Evolutionary conservation across 2,113 vertebrate genomes (phyloP).

Genomic region (Megalops atlanticus): DNA sequence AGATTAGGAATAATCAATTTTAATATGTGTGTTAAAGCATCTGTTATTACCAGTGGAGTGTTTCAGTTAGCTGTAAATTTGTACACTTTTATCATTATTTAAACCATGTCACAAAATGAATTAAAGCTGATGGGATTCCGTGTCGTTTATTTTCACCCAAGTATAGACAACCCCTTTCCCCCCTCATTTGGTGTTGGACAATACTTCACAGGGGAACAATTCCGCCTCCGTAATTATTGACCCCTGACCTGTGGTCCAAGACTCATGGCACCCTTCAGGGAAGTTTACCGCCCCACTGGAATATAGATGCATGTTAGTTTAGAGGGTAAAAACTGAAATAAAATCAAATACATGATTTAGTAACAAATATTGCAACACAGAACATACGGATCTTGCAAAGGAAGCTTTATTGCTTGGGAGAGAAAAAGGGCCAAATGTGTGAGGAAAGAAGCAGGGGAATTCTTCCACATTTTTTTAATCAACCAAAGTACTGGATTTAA

Average conservation of each 20-base stretch:
- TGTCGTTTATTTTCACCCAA: not conserved
- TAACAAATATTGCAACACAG: conserved; percentile 41
- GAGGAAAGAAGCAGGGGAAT: conserved; percentile 30
- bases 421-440: conserved; percentile 21
- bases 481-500: conserved; percentile 47
- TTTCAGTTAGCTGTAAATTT: not conserved
- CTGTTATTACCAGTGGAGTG: not conserved
- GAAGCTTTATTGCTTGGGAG: conserved; percentile 49
- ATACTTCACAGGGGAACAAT: not conserved
- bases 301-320: conserved; percentile 30
- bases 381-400: conserved; percentile 44
- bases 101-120: not conserved
- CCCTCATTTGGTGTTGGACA: not conserved
- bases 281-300: not conserved
- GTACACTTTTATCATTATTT: not conserved
- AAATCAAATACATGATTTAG: conserved; percentile 43
- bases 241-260: conserved; percentile 7
- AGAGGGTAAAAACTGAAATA: conserved; percentile 23
- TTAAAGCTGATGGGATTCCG: not conserved
- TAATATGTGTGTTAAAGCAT: not conserved
- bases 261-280: not conserved
- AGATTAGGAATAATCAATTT: not conserved
- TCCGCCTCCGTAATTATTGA: not conserved
- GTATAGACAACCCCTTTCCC: not conserved
- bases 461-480: conserved; percentile 12